phyloP scores from a whole-genome alignment of 2,113 vertebrate genomes.

The Calypte anna region DNA sequence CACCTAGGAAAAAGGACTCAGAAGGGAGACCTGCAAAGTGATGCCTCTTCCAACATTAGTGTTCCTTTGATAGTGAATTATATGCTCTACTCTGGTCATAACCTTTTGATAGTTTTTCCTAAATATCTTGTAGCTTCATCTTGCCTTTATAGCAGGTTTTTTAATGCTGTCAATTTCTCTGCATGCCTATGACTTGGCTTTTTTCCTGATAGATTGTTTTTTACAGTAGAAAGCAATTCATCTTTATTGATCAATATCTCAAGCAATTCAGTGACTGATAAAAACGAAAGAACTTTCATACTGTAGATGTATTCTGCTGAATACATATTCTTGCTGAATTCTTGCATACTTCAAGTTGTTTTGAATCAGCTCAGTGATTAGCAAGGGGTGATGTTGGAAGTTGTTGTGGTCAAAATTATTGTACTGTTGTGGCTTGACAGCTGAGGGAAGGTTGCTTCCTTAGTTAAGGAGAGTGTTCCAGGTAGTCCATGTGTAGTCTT shows the following conservation, averaged over 20 bases:
- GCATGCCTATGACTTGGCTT: rapidly evolving
- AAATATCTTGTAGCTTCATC: background rate
- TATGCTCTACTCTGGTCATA: background rate
- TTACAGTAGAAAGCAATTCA: background rate
- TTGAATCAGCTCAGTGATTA: background rate
- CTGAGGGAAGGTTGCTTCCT: background rate
- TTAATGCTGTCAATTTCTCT: background rate
- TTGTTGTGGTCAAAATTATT: background rate
- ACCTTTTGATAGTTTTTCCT: background rate
- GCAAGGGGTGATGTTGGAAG: background rate
- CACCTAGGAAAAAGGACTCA: background rate
- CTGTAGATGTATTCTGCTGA: rapidly evolving
- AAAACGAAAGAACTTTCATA: background rate
- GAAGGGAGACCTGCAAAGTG: background rate
- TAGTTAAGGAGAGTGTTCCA: background rate
- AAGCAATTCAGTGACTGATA: background rate
- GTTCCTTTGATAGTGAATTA: background rate
- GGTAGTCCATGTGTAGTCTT: rapidly evolving
- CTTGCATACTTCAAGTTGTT: background rate
- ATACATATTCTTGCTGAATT: too few relatives aligned
- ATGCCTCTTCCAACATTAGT: background rate
- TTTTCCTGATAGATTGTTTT: background rate
- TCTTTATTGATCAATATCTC: background rate
- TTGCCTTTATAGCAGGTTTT: background rate
- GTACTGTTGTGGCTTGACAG: background rate